phyloP scores from a whole-genome alignment of 2,888 invertebrate genomes.

The Digitonthophagus gazella region DNA sequence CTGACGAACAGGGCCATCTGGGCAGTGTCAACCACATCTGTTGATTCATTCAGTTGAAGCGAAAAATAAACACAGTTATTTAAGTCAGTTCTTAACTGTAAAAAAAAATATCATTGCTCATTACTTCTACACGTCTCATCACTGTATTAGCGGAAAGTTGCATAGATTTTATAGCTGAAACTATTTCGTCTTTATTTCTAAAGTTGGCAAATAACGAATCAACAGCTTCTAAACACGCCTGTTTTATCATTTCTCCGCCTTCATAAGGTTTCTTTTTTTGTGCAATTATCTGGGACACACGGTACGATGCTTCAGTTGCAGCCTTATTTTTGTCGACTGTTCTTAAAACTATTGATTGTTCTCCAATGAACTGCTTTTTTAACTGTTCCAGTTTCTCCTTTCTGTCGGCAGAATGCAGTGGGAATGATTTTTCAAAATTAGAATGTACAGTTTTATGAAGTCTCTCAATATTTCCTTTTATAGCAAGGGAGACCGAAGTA shows the following conservation, averaged over 20 bases:
- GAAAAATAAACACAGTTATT: slow-evolving; percentile 32
- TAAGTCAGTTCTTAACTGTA: slow-evolving; percentile 28
- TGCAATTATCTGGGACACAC: slow-evolving; percentile 24
- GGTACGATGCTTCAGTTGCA: slow-evolving; percentile 26
- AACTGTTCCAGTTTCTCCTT: slow-evolving; percentile 18
- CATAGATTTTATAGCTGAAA: slow-evolving; percentile 1
- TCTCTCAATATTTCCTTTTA: slow-evolving; percentile 17
- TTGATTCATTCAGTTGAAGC: slow-evolving; percentile 30
- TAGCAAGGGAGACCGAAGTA: slow-evolving; percentile 17
- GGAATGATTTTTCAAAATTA: slow-evolving; percentile 22
- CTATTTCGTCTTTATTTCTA: slow-evolving; percentile 27
- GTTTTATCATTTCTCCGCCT: slow-evolving; percentile 28
- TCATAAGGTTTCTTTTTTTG: slow-evolving; percentile 29
- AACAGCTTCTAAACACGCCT: slow-evolving; percentile 23
- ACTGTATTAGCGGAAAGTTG: not conserved
- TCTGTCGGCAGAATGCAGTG: slow-evolving; percentile 20
- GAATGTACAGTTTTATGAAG: slow-evolving; percentile 16
- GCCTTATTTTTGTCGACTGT: slow-evolving; percentile 25
- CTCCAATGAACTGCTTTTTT: slow-evolving; percentile 16
- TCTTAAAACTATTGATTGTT: slow-evolving; percentile 23
- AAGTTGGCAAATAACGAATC: slow-evolving; percentile 30
- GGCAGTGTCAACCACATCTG: slow-evolving; percentile 28
- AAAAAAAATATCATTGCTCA: slow-evolving; percentile 16
- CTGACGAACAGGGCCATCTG: slow-evolving; percentile 29
- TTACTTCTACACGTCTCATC: slow-evolving; percentile 2